A percentile compares a stretch with the other conserved stretches of the same genome.
These are phyloP conservation scores for Xenopus borealis DNA, from an alignment of 2,113 vertebrate species.

Conservation along the genomic window DNA sequence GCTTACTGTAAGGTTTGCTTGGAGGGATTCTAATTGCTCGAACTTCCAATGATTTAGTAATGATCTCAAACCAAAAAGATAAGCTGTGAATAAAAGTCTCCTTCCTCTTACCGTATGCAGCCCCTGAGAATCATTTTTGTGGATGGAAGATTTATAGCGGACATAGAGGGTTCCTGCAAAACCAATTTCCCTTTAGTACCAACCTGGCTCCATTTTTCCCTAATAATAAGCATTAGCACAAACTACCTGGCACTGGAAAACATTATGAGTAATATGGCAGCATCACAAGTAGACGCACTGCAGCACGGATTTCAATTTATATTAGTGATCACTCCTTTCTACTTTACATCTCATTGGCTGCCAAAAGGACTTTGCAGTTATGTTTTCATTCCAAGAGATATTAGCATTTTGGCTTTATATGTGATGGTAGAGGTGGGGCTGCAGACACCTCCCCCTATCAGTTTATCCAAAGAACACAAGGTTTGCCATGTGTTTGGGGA, in stretches of 20 bases:
- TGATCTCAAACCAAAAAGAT: no score
- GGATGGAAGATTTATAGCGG: background rate
- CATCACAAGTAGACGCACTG: background rate
- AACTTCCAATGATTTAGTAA: no score
- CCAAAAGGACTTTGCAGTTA: background rate
- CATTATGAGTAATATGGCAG: slow-evolving; percentile 3
- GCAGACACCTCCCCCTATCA: no score
- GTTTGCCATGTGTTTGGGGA: no score
- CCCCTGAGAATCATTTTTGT: background rate
- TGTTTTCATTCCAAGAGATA: background rate
- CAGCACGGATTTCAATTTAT: background rate
- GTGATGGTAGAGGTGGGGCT: no score
- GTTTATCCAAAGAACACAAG: no score
- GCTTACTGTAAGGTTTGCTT: no score
- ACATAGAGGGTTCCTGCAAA: background rate
- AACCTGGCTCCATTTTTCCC: background rate
- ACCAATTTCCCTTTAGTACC: background rate
- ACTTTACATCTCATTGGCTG: background rate
- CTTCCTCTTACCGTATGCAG: background rate
- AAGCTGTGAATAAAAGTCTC: background rate
- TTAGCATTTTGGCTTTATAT: background rate
- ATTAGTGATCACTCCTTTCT: background rate
- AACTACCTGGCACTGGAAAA: background rate
- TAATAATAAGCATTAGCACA: slow-evolving; percentile 4
- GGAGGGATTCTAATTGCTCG: no score